phyloP scores from a whole-genome alignment of 2,113 vertebrate species.

The Oreotrochilus melanogaster region DNA sequence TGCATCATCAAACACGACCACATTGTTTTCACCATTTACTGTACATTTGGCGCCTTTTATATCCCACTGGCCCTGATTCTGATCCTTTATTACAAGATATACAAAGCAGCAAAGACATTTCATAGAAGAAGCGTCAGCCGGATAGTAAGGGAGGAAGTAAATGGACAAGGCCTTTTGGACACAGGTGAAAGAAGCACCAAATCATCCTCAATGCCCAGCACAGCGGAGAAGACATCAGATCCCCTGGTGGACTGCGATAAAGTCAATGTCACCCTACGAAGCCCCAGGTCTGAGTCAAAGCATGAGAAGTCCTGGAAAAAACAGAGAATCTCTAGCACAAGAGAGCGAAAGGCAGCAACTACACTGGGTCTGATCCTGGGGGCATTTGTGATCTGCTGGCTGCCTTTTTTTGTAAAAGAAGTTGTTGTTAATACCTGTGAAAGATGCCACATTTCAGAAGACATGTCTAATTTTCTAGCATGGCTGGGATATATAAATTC shows the following conservation, averaged over 20 bases:
- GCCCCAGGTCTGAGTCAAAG: slow-evolving; percentile 80
- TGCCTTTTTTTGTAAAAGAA: slow-evolving; percentile 98
- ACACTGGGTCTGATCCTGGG: slow-evolving; percentile 94
- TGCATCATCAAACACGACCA: slow-evolving; percentile 95
- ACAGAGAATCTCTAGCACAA: slow-evolving; percentile 90
- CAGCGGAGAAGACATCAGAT: slow-evolving; percentile 90
- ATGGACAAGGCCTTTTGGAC: slow-evolving; percentile 88
- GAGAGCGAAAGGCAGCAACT: slow-evolving; percentile 93
- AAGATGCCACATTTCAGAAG: slow-evolving; percentile 87
- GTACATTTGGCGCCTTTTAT: slow-evolving; percentile 97
- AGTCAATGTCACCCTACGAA: slow-evolving; percentile 75
- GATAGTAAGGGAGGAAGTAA: slow-evolving; percentile 86
- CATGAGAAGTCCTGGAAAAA: slow-evolving; percentile 86
- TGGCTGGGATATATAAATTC: slow-evolving; percentile 99
- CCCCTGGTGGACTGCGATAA: slow-evolving; percentile 88
- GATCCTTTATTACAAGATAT: slow-evolving; percentile 99
- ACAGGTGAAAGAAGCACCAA: slow-evolving; percentile 83
- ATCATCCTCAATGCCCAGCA: slow-evolving; percentile 80
- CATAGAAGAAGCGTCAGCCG: slow-evolving; percentile 90
- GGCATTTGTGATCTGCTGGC: slow-evolving; percentile 97
- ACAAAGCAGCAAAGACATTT: slow-evolving; percentile 92
- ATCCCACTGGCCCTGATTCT: slow-evolving; percentile 93
- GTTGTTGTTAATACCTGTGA: slow-evolving; percentile 92
- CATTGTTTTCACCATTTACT: slow-evolving; percentile 92
- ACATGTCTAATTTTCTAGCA: slow-evolving; percentile 93